Percentiles rank a stretch among this genome's conserved stretches.
These are phyloP conservation scores for Littorina saxatilis DNA, from an alignment of 1,140 invertebrate species.

Conservation along the genomic window DNA sequence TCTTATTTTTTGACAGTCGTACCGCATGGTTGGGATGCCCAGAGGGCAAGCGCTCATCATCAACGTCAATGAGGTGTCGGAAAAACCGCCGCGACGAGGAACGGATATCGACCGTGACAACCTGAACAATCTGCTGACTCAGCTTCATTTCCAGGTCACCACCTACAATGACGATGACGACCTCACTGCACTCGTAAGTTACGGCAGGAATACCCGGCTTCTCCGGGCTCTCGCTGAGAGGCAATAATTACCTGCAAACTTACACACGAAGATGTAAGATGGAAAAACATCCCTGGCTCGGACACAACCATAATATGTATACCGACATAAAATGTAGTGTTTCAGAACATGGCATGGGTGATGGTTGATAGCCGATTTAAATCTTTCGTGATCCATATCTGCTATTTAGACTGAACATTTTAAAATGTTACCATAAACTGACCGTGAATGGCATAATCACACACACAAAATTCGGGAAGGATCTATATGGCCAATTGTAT, in stretches of 20 bases:
- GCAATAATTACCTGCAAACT: neutral
- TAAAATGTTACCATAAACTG: no score
- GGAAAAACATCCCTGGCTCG: neutral
- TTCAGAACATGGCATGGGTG: no score
- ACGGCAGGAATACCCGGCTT: no score
- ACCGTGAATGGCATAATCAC: no score
- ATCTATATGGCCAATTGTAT: no score
- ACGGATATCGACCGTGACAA: slow-evolving; percentile 71
- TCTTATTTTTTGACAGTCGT: slow-evolving; percentile 63
- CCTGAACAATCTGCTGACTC: slow-evolving; percentile 63
- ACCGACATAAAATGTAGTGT: no score
- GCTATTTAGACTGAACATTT: no score
- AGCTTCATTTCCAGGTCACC: slow-evolving; percentile 67
- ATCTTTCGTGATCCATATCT: no score
- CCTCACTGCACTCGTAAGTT: slow-evolving; percentile 64
- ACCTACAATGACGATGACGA: slow-evolving; percentile 65
- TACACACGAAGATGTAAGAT: neutral
- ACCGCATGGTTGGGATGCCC: slow-evolving; percentile 64
- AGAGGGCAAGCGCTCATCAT: slow-evolving; percentile 68
- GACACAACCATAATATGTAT: neutral
- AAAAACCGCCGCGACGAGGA: slow-evolving; percentile 61
- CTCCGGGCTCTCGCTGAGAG: no score
- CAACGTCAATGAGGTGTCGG: slow-evolving; percentile 68
- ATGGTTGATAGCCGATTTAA: no score
- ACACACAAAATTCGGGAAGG: no score